phyloP scores from a whole-genome alignment of 2,888 invertebrate genomes.

The Euzetes globulus region DNA sequence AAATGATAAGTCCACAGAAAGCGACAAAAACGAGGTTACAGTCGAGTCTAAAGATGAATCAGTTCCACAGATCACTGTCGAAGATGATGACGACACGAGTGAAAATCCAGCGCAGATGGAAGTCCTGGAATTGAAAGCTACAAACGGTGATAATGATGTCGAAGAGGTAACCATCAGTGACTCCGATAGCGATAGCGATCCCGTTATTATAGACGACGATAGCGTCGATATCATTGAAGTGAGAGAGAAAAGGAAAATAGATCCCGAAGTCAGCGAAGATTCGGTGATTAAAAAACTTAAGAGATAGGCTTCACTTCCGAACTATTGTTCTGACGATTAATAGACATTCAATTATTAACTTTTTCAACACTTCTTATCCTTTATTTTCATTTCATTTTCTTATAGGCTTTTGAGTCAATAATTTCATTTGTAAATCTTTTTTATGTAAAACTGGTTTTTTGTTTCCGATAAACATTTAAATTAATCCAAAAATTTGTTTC shows the following conservation, averaged over 20 bases:
- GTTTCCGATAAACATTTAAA: not conserved
- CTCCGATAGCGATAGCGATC: not conserved
- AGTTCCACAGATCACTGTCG: not conserved
- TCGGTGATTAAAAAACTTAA: not conserved
- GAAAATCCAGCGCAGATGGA: not conserved
- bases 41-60: not conserved
- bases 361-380: not conserved
- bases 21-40: not conserved
- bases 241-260: conserved; percentile 2
- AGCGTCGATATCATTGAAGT: conserved; percentile 22
- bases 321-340: not conserved
- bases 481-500: not conserved
- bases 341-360: not conserved
- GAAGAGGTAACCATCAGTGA: conserved; percentile 28
- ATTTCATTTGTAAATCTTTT: not conserved
- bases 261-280: not conserved
- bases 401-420: not conserved
- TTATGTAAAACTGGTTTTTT: not conserved
- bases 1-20: not conserved
- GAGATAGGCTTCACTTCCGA: not conserved
- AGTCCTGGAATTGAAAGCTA: not conserved
- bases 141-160: not conserved
- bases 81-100: not conserved
- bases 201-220: conserved; percentile 18
- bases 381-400: not conserved